Conservation (phyloP, 2,888 invertebrate genomes). For the Dasysyrphus tricinctus region DNA sequence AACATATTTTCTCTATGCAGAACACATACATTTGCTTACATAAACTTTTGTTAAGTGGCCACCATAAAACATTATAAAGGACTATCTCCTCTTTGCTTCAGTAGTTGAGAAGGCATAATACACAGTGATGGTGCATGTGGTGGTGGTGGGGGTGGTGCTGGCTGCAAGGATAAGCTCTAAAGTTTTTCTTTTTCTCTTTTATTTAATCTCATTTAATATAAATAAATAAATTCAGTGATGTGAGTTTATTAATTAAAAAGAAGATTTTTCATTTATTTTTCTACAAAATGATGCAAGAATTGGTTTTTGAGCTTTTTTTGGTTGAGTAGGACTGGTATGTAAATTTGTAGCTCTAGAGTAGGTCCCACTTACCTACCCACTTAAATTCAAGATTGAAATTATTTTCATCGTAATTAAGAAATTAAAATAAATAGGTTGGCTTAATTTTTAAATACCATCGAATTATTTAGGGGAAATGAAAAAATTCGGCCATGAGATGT, state of each 20-base stretch:
- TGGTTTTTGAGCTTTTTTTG: constrained; percentile 9
- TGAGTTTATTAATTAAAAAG: constrained; percentile 67
- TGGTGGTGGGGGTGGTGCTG: not conserved
- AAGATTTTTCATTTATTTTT: constrained; percentile 19
- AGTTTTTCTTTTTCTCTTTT: constrained; percentile 13
- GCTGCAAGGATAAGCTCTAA: constrained; percentile 43
- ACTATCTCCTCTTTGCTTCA: constrained; percentile 24
- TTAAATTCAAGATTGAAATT: not conserved
- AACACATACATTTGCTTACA: constrained; percentile 41
- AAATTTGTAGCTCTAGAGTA: not conserved
- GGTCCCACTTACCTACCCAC: not conserved
- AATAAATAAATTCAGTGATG: constrained; percentile 63
- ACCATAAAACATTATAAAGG: constrained; percentile 50
- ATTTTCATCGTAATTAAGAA: not conserved
- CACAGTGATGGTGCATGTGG: constrained; percentile 5
- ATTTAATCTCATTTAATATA: constrained; percentile 64
- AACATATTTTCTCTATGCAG: constrained; percentile 34
- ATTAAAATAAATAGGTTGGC: not conserved
- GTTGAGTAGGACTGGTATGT: not conserved
- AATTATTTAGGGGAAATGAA: not conserved
- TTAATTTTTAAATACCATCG: not conserved
- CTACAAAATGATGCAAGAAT: constrained; percentile 14
- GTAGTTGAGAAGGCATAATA: constrained; percentile 1
- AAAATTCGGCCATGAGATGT: not conserved
- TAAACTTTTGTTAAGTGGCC: constrained; percentile 50